Base-by-base conservation (phyloP, 2,888 invertebrate genomes). In the Meandrusa payeni region DNA sequence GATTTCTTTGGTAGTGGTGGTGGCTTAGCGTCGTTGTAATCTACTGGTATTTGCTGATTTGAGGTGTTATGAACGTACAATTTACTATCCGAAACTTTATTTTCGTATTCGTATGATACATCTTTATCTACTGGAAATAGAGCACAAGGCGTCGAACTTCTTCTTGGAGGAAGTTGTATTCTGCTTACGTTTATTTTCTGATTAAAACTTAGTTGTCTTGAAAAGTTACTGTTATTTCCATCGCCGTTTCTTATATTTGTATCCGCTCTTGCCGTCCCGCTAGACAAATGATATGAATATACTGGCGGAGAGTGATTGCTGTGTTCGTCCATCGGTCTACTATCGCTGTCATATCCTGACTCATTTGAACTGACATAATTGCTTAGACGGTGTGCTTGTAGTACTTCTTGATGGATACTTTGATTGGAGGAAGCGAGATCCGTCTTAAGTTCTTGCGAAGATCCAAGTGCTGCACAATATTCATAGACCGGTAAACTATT, bases 291-390 rank as follows among this genome's bases (percentile, higher is more conserved):
- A 66, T 52, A 83, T 28, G 83, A 80, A 60, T 89, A 90, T 34
- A 87, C 83, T 45, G 90, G 90, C 22, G 89, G 90, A 11, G 86
- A 89, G 58, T 88, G 82, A 61, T 81, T 88, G 52, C 79, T 87
- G 48, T 88, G 86, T 59, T 90, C 90, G 54, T 89, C 89, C 37
- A 85, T 88, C 23, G 88, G 89, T 50, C 90, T 89, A 37, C 93
- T 92, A 68, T 94, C 94, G 72, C 94, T 94, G 65, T 94, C 94
- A 69, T 95, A 95, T 26, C 94, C 94, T 33, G 94, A 94, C 77
- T 95, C 94, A 72, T 94, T 94, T 29, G 94, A 94, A 75, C 94
- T 94, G 34, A 94, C 91, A 73, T 94, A 94, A 76, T 93, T 93
- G 69, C 90, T 91, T 60, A 91, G 78, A 57, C 91, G 89, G 78